A percentile compares a stretch with the other conserved stretches of the same genome.
These are phyloP conservation scores for Stomatorhinus ivindoensis DNA, from an alignment of 2,113 vertebrate species.

Conservation along the genomic window DNA sequence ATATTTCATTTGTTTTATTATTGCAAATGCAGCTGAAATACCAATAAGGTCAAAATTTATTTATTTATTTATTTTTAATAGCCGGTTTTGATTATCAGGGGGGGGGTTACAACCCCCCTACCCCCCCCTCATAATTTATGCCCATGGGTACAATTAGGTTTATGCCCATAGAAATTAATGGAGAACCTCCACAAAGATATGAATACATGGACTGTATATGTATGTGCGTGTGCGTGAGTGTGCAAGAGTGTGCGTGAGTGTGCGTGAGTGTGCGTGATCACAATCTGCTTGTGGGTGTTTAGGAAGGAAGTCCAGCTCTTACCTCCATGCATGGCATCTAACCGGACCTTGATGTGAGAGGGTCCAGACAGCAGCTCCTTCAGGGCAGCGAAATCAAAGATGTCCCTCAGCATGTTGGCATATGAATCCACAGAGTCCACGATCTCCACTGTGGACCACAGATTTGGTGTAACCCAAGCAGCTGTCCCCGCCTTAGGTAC, in stretches of 20 bases:
- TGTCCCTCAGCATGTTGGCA: conserved; percentile 82
- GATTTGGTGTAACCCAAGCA: neutral
- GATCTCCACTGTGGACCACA: conserved; percentile 77
- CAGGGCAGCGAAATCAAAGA: conserved; percentile 86
- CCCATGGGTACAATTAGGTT: too few relatives aligned
- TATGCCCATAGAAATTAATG: too few relatives aligned
- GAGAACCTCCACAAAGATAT: too few relatives aligned
- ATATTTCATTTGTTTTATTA: neutral
- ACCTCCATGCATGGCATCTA: conserved; percentile 99
- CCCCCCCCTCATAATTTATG: too few relatives aligned
- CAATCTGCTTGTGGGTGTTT: neutral
- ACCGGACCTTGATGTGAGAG: conserved; percentile 79
- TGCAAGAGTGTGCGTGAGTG: neutral
- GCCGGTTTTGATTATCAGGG: too few relatives aligned
- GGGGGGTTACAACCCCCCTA: too few relatives aligned
- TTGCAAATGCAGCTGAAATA: neutral
- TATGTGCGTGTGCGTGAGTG: too few relatives aligned
- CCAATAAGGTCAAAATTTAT: neutral
- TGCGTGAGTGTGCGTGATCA: neutral
- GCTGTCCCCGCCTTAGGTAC: neutral
- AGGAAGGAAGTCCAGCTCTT: neutral
- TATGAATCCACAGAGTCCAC: conserved; percentile 93
- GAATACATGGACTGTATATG: too few relatives aligned
- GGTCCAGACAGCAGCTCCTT: conserved; percentile 88
- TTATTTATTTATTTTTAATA: too few relatives aligned